Conservation (phyloP, 2,888 invertebrate genomes). For the Notodonta ziczac region DNA sequence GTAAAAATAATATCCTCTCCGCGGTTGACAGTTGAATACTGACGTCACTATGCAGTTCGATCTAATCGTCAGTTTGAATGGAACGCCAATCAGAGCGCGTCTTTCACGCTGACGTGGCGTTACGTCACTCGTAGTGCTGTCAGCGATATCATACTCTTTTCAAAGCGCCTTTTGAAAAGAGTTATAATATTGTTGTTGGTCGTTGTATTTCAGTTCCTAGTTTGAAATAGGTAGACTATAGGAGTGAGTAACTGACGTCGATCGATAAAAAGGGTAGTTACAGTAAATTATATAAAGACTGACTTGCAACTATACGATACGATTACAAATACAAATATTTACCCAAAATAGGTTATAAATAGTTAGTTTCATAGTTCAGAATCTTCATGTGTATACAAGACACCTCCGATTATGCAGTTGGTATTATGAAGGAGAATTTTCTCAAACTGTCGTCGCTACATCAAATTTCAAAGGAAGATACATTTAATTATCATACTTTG, state of each 20-base stretch:
- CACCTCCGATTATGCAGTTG: too few relatives aligned
- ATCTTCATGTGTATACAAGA: too few relatives aligned
- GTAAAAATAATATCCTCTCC: too few relatives aligned
- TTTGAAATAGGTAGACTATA: too few relatives aligned
- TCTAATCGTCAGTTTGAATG: background rate
- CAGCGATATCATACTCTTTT: background rate
- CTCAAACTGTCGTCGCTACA: background rate
- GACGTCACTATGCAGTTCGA: background rate
- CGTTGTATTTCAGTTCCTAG: background rate
- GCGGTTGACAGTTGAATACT: background rate
- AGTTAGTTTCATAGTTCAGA: too few relatives aligned
- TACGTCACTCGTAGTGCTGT: background rate
- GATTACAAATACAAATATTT: too few relatives aligned
- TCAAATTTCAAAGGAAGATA: background rate
- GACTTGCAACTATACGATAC: too few relatives aligned
- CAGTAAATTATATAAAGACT: too few relatives aligned
- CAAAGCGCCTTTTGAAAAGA: background rate
- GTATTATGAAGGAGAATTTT: too few relatives aligned
- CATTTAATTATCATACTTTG: slow-evolving; percentile 5
- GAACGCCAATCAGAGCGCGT: slow-evolving; percentile 3
- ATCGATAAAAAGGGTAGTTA: background rate
- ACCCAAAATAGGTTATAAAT: too few relatives aligned
- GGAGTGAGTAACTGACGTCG: background rate
- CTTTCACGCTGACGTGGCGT: slow-evolving; percentile 14
- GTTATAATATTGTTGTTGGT: background rate